phyloP scores from a whole-genome alignment of 2,113 vertebrate species.

The Morone chrysops region DNA sequence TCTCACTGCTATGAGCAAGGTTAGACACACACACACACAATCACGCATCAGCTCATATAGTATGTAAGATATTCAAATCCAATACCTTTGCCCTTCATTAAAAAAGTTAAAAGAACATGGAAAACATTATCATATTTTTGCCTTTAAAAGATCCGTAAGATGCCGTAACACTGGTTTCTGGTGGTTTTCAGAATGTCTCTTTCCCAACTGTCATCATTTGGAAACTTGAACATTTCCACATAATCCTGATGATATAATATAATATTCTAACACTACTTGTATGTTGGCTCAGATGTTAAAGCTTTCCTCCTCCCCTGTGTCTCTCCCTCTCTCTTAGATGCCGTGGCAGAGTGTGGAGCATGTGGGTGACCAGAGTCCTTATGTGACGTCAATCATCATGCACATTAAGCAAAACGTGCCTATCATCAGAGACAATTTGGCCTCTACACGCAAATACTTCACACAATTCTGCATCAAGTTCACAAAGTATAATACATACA shows the following conservation, averaged over 20 bases:
- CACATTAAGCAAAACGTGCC: conserved; percentile 99
- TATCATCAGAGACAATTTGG: conserved; percentile 96
- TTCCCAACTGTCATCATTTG: not conserved
- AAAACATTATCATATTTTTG: not conserved
- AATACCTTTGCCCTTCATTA: not conserved
- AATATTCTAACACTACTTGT: not conserved
- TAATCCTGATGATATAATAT: not conserved
- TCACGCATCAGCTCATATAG: not conserved
- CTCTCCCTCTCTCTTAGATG: conserved; percentile 85
- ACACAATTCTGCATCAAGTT: conserved; percentile 99
- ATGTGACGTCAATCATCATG: conserved; percentile 97
- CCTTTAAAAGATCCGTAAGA: not conserved
- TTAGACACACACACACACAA: conserved; percentile 62
- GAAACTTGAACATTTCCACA: not conserved
- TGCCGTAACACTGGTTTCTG: not conserved
- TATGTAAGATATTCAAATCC: not conserved
- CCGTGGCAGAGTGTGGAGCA: conserved; percentile 99
- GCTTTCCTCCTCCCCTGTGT: not conserved
- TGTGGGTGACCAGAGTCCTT: conserved; percentile 98
- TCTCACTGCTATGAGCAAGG: conserved; percentile 99
- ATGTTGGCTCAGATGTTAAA: not conserved
- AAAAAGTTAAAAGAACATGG: not conserved
- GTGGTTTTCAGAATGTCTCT: not conserved
- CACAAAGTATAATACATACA: conserved; percentile 89
- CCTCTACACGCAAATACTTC: conserved; percentile 98